These are phyloP conservation scores for Coenonympha arcania DNA, from an alignment of 2,888 invertebrate genomes.

Conservation along the genomic window DNA sequence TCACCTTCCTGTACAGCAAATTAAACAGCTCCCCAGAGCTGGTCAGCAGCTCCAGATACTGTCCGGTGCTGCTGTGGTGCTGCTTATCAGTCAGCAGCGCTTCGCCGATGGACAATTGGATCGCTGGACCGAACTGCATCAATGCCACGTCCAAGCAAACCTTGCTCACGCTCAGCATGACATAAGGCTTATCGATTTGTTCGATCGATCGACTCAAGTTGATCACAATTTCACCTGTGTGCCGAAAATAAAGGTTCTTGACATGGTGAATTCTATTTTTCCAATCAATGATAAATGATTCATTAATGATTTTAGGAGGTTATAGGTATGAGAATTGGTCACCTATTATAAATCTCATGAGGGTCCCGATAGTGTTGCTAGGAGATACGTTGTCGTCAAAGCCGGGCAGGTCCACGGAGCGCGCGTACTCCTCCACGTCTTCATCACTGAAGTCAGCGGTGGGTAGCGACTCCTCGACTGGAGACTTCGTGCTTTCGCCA, in stretches of 20 bases:
- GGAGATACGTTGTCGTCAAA: constrained; percentile 89
- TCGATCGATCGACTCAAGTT: constrained; percentile 78
- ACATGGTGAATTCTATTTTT: too few species aligned
- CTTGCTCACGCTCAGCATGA: constrained; percentile 80
- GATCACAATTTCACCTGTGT: constrained; percentile 74
- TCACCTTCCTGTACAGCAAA: constrained; percentile 82
- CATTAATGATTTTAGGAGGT: too few species aligned
- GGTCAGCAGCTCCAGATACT: constrained; percentile 82
- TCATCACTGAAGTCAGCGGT: constrained; percentile 81
- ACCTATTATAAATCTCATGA: constrained; percentile 81
- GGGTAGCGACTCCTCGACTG: constrained; percentile 63
- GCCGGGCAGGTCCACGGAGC: constrained; percentile 83
- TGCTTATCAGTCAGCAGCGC: constrained; percentile 80
- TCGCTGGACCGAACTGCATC: constrained; percentile 84
- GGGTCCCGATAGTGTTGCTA: constrained; percentile 80
- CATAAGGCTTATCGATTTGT: constrained; percentile 80
- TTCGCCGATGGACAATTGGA: constrained; percentile 73
- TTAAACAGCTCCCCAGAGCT: constrained; percentile 80
- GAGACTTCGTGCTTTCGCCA: constrained; percentile 48
- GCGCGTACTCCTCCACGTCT: constrained; percentile 81
- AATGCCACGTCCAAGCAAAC: constrained; percentile 82
- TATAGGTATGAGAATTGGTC: too few species aligned
- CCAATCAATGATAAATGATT: too few species aligned
- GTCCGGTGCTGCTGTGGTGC: constrained; percentile 81
- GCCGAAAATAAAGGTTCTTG: not conserved